Base-by-base conservation (phyloP, 2,797 vertebrate genomes). In the Galaxias olidus region DNA sequence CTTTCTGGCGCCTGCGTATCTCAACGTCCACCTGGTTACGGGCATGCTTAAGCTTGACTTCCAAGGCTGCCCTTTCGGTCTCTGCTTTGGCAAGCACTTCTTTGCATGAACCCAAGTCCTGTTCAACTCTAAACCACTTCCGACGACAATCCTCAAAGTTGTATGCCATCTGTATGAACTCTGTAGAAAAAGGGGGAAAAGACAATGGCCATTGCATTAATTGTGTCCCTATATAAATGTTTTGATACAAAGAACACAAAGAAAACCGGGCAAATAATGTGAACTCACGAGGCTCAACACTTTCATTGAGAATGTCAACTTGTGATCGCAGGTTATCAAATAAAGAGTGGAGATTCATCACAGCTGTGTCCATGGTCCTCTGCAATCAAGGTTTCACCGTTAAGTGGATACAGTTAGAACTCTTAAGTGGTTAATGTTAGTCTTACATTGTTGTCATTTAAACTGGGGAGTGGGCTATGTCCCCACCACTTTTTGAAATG, bases 1-100 rank as follows among this genome's bases (percentile, higher is more conserved):
- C 96, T 71, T 94, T 94, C 51, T 98, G 97, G 65, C 98, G 90
- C 43, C 96, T 86, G 59, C 96, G 93, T 78, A 99, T 98, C 89
- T 99, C 98, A 60, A 98, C 94, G 0, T 98, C 98, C 60, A 98
- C 96, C 77, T 98, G 98, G 78, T 99, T 99, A 30, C 98, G 95
- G 17, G 98, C 97, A 0, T 99, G 98, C 83, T 98, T 99, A 66
- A 99, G 91, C 81, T 98, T 98, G 71, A 98, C 96, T 47, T 97
- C 96, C 87, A 99, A 64, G 6, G 98, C 90, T 0, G 93, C 93
- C 1, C 92, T 91, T 66, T 98, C 98, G 0, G 94, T 94, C 79
- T 99, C 94, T 0, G 90, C 86, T 81, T 98, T 98, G 85, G 95
- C 93, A 50, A 99, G 92, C 6, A 90, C 83, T 73, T 98, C 95